Evolutionary conservation across 2,113 vertebrate genomes (phyloP).

Genomic region (Archilochus colubris): DNA sequence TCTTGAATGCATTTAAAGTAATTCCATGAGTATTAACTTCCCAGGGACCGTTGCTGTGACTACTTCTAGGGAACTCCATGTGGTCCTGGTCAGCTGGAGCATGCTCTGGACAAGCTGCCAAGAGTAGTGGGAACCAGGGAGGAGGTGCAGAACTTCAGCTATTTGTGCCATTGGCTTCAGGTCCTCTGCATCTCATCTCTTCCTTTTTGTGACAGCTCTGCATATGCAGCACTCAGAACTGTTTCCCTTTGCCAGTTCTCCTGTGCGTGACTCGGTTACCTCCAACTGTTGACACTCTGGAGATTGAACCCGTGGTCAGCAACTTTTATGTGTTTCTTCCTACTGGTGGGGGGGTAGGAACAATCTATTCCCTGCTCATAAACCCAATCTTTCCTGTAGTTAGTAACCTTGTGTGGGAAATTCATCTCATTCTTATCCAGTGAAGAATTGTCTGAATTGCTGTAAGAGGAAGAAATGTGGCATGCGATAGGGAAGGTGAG

Average conservation of each 20-base stretch:
- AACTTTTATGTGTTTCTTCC: not conserved
- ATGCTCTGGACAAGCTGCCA: accelerated
- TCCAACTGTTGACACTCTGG: not conserved
- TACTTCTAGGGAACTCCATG: not conserved
- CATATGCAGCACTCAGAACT: not conserved
- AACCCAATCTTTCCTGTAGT: not conserved
- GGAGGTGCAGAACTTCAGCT: not conserved
- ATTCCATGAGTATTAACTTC: not conserved
- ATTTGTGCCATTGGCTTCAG: not conserved
- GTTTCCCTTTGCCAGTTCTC: not conserved
- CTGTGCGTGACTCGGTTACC: not conserved
- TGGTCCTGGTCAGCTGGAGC: not conserved
- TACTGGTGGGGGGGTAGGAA: not conserved
- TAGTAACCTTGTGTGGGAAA: not conserved
- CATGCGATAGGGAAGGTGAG: accelerated
- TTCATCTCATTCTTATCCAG: not conserved
- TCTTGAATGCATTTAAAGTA: not conserved
- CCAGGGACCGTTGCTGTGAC: not conserved
- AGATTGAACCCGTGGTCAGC: not conserved
- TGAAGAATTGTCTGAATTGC: not conserved
- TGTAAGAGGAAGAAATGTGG: not conserved
- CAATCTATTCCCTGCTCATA: not conserved
- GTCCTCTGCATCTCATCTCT: not conserved
- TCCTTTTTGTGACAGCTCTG: not conserved
- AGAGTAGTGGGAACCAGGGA: not conserved